Percentiles rank a stretch among this genome's conserved stretches.
Evolutionary conservation across 92 coral and sea anemone genomes (phyloP).

Genomic region (Chrysogorgia sp.): DNA sequence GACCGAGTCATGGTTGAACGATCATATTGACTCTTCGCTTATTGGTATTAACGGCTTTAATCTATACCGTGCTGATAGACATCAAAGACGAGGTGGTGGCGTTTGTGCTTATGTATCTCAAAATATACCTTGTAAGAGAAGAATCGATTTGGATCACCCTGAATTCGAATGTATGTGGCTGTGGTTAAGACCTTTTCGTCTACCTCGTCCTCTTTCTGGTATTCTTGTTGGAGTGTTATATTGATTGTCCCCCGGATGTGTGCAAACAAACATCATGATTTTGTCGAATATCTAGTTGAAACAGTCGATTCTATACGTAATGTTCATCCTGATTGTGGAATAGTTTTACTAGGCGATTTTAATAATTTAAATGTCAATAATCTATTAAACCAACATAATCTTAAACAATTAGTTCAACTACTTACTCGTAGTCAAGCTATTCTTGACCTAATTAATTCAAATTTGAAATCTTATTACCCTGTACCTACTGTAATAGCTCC

Average conservation of each 20-base stretch:
- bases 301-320: conserved; percentile 29
- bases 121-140: conserved; percentile 23
- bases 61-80: conserved; percentile 40
- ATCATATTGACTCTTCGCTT: conserved; percentile 38
- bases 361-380: conserved; percentile 7
- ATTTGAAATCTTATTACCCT: background rate
- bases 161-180: conserved; percentile 44
- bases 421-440: conserved; percentile 23
- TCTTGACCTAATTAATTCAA: conserved; percentile 24
- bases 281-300: conserved; percentile 41
- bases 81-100: conserved; percentile 46
- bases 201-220: conserved; percentile 54
- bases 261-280: conserved; percentile 32
- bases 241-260: conserved; percentile 51
- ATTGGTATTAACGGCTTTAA: conserved; percentile 45
- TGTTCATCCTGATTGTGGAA: conserved; percentile 24
- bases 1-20: conserved; percentile 56
- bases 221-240: conserved; percentile 52
- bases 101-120: conserved; percentile 46
- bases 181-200: conserved; percentile 48
- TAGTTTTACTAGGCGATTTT: conserved; percentile 27
- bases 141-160: conserved; percentile 27
- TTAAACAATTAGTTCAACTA: conserved; percentile 22
- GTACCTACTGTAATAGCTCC: conserved; percentile 17
- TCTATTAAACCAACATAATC: background rate